Percentiles rank a stretch among this genome's conserved stretches.
Evolutionary conservation across 2,113 vertebrate species (phyloP).

Genomic region (Galeopterus variegatus): DNA sequence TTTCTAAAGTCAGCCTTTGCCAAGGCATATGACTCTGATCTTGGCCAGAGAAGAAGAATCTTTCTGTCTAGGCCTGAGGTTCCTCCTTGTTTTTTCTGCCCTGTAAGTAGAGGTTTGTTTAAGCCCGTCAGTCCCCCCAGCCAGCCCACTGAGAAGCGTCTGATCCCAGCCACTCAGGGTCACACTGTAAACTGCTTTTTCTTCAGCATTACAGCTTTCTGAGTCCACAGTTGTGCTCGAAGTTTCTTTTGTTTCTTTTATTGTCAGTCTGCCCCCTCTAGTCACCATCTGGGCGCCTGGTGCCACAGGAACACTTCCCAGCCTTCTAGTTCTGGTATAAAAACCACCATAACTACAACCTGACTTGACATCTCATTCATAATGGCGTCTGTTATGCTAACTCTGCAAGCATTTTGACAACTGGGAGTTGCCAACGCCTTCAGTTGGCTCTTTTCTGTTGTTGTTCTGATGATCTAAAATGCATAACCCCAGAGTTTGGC

Average conservation of each 20-base stretch:
- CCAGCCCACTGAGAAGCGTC: background rate
- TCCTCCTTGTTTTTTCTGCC: background rate
- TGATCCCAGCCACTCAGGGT: background rate
- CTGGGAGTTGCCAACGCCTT: background rate
- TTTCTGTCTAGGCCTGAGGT: conserved; percentile 13
- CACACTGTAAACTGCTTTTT: background rate
- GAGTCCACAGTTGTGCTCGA: background rate
- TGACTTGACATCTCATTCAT: background rate
- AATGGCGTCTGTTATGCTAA: background rate
- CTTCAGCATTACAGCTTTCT: too few species aligned
- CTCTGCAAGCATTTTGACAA: background rate
- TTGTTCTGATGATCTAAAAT: background rate
- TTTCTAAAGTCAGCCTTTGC: conserved; percentile 54
- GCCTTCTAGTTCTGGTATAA: background rate
- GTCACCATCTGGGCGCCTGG: background rate
- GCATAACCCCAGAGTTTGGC: background rate
- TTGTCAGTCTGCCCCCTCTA: background rate
- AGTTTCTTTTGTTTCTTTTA: background rate
- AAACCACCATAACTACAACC: background rate
- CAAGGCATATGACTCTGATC: background rate
- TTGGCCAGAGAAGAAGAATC: background rate
- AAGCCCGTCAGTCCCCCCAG: accelerated
- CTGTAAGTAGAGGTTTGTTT: background rate
- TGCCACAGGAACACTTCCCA: background rate
- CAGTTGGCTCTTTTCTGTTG: background rate